Conservation (phyloP, 2,113 vertebrate species). For the Clarias magur region DNA sequence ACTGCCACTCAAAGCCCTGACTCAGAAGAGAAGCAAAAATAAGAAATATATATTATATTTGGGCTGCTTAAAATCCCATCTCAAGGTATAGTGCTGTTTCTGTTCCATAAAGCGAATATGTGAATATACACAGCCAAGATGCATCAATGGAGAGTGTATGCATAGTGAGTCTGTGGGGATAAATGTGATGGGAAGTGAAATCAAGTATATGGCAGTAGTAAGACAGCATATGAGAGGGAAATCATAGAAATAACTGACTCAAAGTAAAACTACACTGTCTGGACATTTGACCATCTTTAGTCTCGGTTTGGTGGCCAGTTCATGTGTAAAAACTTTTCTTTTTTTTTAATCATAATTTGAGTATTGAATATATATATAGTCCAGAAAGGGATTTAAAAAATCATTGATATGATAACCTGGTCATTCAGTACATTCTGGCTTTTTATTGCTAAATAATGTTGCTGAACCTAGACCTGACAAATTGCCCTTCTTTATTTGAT, state of each 20-base stretch:
- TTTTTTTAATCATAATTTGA: too few relatives aligned
- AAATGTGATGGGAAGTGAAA: conserved; percentile 7
- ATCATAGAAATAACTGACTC: neutral
- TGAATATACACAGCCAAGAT: conserved; percentile 10
- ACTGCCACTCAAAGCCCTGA: conserved; percentile 26
- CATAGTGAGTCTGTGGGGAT: neutral
- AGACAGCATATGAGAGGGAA: neutral
- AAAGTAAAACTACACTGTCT: neutral
- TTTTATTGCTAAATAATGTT: too few relatives aligned
- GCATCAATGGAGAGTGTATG: neutral
- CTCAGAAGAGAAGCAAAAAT: neutral
- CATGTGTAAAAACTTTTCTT: too few relatives aligned
- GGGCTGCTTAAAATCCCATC: conserved; percentile 8
- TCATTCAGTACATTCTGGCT: too few relatives aligned
- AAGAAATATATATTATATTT: neutral
- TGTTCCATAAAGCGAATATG: neutral
- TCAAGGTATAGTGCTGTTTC: neutral
- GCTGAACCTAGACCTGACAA: too few relatives aligned
- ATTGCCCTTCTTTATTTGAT: too few relatives aligned
- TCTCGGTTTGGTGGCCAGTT: too few relatives aligned
- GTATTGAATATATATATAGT: too few relatives aligned
- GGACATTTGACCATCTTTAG: too few relatives aligned
- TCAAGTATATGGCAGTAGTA: conserved; percentile 5
- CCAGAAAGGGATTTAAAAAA: too few relatives aligned
- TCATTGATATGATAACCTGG: too few relatives aligned